Conservation (phyloP, 2,113 vertebrate genomes). For the Poicephalus meyeri region DNA sequence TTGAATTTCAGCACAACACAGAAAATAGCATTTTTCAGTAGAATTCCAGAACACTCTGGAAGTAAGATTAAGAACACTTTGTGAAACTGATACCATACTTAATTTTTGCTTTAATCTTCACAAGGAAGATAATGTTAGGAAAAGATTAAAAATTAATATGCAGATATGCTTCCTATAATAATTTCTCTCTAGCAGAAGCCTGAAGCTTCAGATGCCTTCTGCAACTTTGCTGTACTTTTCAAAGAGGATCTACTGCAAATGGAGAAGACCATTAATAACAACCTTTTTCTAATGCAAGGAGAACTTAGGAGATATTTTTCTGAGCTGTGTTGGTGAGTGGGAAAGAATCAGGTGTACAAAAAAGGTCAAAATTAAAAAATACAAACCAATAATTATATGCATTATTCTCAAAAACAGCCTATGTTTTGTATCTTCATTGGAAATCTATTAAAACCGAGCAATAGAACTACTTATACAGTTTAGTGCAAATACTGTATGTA, state of each 20-base stretch:
- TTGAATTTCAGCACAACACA: not conserved
- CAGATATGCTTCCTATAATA: not conserved
- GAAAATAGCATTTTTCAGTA: not conserved
- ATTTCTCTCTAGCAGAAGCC: conserved; percentile 9
- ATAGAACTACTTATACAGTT: not conserved
- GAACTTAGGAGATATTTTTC: not conserved
- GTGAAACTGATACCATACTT: not conserved
- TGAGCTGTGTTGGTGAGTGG: not conserved
- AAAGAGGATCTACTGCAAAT: not conserved
- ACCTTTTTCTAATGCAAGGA: not conserved
- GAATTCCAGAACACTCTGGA: conserved; percentile 1
- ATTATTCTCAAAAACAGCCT: not conserved
- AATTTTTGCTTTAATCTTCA: conserved; percentile 33
- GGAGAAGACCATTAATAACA: not conserved
- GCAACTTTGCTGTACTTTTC: not conserved
- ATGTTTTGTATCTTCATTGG: not conserved
- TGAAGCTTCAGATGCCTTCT: not conserved
- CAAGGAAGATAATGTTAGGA: conserved; percentile 6
- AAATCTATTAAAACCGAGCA: not conserved
- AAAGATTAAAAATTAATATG: conserved; percentile 28
- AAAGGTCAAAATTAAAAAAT: not conserved
- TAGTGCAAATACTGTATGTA: not conserved
- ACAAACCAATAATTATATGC: not conserved
- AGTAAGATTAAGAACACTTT: not conserved
- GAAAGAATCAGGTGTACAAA: not conserved